Evolutionary conservation across 2,888 invertebrate genomes (phyloP), one percentile per base, ranked within the genome.

Genomic region (Cataglyphis albicans): DNA sequence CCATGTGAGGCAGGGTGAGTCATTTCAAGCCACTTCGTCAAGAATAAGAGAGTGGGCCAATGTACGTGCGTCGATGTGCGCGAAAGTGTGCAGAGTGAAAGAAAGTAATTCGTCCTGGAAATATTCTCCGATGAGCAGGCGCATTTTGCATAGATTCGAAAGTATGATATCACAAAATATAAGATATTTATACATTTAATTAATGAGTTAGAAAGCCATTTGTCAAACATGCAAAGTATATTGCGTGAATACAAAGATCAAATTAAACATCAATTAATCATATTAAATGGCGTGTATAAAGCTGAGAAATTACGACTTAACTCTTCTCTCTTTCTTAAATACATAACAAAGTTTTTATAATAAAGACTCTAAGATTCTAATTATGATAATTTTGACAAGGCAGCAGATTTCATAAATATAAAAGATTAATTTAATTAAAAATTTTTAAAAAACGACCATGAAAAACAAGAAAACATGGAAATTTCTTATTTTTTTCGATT

Each of bases 1-100:
- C 84, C 87, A 88, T 90, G 87, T 78, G 75, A 83, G 78, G 83
- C 82, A 70, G 80, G 84, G 48, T 76, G 81, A 87, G 83, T 85
- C 88, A 87, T 84, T 88, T 85, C 83, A 82, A 85, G 82, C 74
- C 83, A 83, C 73, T 83, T 63, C 64, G 63, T 48, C 25, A n/a
- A 57, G 57, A 59, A 63, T 41, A 65, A 70, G 74, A 70, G 64
- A 65, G 74, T 41, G 57, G 55, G 2, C 48, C 35, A 75, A 55
- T 41, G 68, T 18, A 44, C n/a, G 29, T 18, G 41, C 41, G 61
- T 21, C 18, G 61, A 0, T 35, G 41, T 25, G 38, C 61, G 68
- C n/a, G 70, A 78, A 73, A 55, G 65, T 67, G 48, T 9, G 7
- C 61, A 38, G 48, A 59, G 68, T 80, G 72, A 82, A n/a, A 48